Conservation (phyloP, 2,113 vertebrate genomes). For the Dicerorhinus sumatrensis region DNA sequence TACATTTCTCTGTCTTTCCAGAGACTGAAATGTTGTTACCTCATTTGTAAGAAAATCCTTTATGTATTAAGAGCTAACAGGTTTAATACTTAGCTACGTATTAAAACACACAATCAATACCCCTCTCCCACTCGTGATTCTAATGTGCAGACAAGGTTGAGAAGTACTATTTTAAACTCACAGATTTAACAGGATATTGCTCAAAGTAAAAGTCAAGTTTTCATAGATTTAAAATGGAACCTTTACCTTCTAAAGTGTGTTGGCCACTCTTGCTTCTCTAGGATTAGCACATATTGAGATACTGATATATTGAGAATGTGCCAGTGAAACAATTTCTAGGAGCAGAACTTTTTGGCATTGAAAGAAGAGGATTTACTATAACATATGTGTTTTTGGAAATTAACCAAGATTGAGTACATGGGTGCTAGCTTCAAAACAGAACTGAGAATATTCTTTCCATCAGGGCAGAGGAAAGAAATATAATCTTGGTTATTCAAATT, state of each 20-base stretch:
- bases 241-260: neutral
- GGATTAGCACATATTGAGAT: conserved; percentile 34
- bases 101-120: neutral
- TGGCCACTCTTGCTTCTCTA: neutral
- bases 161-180: neutral
- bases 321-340: conserved; percentile 53
- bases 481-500: conserved; percentile 49
- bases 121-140: neutral
- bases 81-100: neutral
- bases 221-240: neutral
- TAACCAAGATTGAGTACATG: conserved; percentile 51
- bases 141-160: neutral
- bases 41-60: conserved; percentile 1
- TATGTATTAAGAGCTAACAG: neutral
- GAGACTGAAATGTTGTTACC: neutral
- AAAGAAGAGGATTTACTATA: conserved; percentile 68
- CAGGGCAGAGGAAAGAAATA: conserved; percentile 33
- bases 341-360: conserved; percentile 59
- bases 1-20: conserved; percentile 34
- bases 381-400: conserved; percentile 66
- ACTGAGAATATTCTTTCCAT: conserved; percentile 46
- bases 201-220: neutral
- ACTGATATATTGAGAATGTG: neutral
- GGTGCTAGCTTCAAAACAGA: conserved; percentile 53
- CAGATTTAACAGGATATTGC: neutral